These are phyloP conservation scores for Microplitis manilae DNA, from an alignment of 2,888 invertebrate genomes.

Conservation along the genomic window DNA sequence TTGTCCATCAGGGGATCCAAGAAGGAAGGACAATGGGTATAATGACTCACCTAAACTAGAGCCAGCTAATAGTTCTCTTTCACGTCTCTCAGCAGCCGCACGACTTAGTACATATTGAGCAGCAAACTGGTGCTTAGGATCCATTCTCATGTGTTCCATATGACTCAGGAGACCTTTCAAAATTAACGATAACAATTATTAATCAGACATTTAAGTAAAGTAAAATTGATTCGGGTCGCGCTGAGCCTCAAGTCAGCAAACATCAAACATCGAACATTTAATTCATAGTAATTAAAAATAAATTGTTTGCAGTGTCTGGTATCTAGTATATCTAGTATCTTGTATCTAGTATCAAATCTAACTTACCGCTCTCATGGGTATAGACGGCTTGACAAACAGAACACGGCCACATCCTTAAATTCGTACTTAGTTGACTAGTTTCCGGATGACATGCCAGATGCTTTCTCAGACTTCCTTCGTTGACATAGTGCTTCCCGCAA, in stretches of 20 bases:
- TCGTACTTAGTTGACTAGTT: constrained; percentile 87
- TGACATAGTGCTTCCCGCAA: constrained; percentile 96
- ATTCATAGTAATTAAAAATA: too few relatives aligned
- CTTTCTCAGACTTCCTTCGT: constrained; percentile 93
- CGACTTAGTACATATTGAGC: constrained; percentile 93
- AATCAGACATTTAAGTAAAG: too few relatives aligned
- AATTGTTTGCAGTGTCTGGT: neutral
- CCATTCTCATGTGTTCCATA: constrained; percentile 98
- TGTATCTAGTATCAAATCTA: neutral
- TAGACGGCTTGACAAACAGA: constrained; percentile 96
- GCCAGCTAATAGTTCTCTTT: constrained; percentile 81
- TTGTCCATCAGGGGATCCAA: constrained; percentile 18
- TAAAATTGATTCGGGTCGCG: too few relatives aligned
- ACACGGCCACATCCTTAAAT: constrained; percentile 96
- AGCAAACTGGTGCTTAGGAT: constrained; percentile 95
- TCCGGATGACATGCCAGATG: constrained; percentile 95
- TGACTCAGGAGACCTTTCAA: constrained; percentile 87
- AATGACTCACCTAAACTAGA: constrained; percentile 67
- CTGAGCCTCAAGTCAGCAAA: too few relatives aligned
- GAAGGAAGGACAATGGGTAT: constrained; percentile 19
- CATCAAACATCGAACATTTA: too few relatives aligned
- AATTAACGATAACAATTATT: neutral
- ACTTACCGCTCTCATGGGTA: constrained; percentile 93
- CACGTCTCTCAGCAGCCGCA: constrained; percentile 91
- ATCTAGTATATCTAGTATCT: constrained; percentile 2